Base-by-base conservation (phyloP, 2,797 vertebrate genomes). In the Heterohyrax brucei region DNA sequence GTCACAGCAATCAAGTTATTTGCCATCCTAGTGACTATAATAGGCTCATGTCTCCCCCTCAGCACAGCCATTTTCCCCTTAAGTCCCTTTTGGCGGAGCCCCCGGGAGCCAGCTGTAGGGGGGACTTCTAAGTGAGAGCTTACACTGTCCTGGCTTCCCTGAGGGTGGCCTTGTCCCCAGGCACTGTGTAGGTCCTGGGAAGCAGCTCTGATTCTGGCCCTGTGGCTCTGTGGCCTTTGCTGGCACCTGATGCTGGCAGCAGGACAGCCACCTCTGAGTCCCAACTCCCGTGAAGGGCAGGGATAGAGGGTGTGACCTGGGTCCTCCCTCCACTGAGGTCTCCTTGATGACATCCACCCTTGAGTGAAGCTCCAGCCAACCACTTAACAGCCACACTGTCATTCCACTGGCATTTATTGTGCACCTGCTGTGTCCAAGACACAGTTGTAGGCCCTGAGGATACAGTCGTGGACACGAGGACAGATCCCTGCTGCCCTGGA, bases 211-310 rank as follows among this genome's bases (percentile, higher is more conserved):
- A 21, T 73, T 79, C 66, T 10, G 24, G n/a, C 4, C 6, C 5
- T 39, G 16, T 26, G 44, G 24, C n/a, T 93, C 62, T 79, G 14
- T 70, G 77, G 24, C 64, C 64, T 87, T 33, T 76, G 77, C 50
- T 87, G 61, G 91, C 53, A 89, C 89, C 78, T 91, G 96, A 77
- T 85, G 46, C 82, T 26, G 33, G 73, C 59, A 80, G 30, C 48
- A 70, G 28, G 50, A 87, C 24, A 2, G 33, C 61, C 77, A 76
- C 78, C 85, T 87, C 92, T 83, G 88, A 73, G 59, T 92, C 85
- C 81, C 48, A 16, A 7, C 46, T 73, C 78, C 79, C 73, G 48
- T 16, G 19, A 85, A 91, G 82, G 76, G 70, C 62, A 50, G 26
- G 56, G 48, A 16, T 24, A 6, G 53, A 96, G 62, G 61, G 16